These are phyloP conservation scores for Drosophila kanekoi DNA, from an alignment of 2,888 invertebrate genomes.

Conservation along the genomic window DNA sequence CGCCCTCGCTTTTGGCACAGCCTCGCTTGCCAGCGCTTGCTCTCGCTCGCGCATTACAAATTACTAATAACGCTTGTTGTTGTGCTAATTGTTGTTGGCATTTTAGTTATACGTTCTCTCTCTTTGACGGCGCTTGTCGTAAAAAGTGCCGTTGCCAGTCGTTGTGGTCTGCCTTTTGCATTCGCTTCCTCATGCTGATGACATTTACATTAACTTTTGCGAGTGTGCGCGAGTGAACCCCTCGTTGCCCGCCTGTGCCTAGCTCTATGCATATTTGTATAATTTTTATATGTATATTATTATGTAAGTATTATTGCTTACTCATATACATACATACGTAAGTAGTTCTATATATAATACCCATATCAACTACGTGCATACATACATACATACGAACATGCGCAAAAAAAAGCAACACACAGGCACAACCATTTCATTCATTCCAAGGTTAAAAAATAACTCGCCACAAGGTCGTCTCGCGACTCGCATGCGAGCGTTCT, in stretches of 20 bases:
- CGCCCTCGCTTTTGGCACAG: no score
- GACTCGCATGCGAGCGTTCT: constrained; percentile 58
- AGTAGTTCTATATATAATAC: constrained; percentile 40
- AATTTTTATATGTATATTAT: constrained; percentile 56
- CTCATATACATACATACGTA: constrained; percentile 39
- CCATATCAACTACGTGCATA: constrained; percentile 40
- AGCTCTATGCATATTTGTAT: constrained; percentile 58
- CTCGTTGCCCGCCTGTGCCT: constrained; percentile 20
- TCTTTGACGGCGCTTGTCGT: constrained; percentile 45
- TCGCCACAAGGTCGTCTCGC: constrained; percentile 84
- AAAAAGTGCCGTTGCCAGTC: constrained; percentile 51
- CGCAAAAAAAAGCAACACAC: constrained; percentile 26
- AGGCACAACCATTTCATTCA: constrained; percentile 58
- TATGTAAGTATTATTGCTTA: constrained; percentile 61
- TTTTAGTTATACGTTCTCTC: constrained; percentile 38
- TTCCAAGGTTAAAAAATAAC: constrained; percentile 85
- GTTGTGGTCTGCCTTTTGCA: constrained; percentile 37
- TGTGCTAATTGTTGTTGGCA: constrained; percentile 28
- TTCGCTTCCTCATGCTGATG: constrained; percentile 64
- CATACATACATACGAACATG: constrained; percentile 22
- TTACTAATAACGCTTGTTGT: constrained; percentile 29
- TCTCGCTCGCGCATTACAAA: constrained; percentile 25
- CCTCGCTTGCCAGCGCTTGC: neutral
- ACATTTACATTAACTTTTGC: constrained; percentile 35
- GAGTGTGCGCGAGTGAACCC: no score